phyloP scores from a whole-genome alignment of 2,797 vertebrate species.

The Peromyscus eremicus region DNA sequence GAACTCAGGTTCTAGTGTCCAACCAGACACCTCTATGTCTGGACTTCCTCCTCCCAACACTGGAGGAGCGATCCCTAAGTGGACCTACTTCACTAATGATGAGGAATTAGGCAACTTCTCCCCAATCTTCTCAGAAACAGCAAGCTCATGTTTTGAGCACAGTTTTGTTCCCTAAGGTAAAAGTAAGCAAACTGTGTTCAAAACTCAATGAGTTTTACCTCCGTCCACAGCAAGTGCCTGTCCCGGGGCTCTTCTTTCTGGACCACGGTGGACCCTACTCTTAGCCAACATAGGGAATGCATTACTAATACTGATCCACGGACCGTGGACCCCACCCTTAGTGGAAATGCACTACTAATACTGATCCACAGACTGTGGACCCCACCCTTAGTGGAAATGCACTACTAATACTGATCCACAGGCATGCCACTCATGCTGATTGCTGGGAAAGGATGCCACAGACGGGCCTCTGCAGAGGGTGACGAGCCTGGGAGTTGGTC shows the following conservation, averaged over 20 bases:
- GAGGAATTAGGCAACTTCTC: not conserved
- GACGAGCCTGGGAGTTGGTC: not conserved
- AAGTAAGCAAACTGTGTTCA: not conserved
- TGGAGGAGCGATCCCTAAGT: not conserved
- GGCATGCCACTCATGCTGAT: not conserved
- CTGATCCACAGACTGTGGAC: not conserved
- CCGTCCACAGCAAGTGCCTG: not conserved
- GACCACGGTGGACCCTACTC: no score
- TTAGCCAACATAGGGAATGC: no score
- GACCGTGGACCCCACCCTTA: not conserved
- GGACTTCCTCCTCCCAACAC: not conserved
- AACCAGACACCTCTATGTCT: not conserved
- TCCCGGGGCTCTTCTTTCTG: not conserved
- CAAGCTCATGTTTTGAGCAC: conserved; percentile 39
- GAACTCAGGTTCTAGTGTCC: not conserved
- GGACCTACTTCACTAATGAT: not conserved
- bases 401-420: not conserved
- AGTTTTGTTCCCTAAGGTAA: conserved; percentile 53
- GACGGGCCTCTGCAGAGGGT: not conserved
- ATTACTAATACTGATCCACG: no score
- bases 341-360: no score
- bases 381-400: not conserved
- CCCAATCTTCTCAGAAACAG: not conserved
- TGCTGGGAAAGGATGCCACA: not conserved
- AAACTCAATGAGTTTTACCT: not conserved